phyloP scores from a whole-genome alignment of 2,888 invertebrate species.

The Chorisops tibialis region DNA sequence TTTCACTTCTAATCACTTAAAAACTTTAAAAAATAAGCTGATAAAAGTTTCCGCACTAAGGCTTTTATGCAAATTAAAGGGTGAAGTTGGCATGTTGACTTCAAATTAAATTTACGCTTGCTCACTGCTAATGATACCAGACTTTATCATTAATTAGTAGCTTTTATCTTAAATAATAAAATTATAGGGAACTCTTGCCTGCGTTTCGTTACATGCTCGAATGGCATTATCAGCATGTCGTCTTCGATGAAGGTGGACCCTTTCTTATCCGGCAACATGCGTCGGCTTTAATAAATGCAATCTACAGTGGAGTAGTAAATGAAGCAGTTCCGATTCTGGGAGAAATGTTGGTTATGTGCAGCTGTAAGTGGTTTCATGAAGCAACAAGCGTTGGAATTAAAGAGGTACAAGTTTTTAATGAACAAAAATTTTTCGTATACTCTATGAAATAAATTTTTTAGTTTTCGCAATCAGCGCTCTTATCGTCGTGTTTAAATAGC shows the following conservation, averaged over 20 bases:
- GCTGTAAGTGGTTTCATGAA: constrained; percentile 48
- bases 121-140: background rate
- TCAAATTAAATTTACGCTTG: background rate
- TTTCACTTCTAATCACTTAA: no score
- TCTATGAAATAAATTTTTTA: constrained; percentile 30
- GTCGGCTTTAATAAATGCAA: constrained; percentile 44
- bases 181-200: constrained; percentile 45
- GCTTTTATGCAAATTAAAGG: background rate
- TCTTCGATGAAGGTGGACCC: constrained; percentile 46
- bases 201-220: constrained; percentile 49
- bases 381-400: constrained; percentile 41
- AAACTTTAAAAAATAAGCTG: no score
- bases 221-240: constrained; percentile 50
- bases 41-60: background rate
- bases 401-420: constrained; percentile 40
- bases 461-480: constrained; percentile 48
- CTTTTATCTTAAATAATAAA: background rate
- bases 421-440: constrained; percentile 1
- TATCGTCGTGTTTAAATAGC: constrained; percentile 43
- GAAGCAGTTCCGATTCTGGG: constrained; percentile 34
- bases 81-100: background rate
- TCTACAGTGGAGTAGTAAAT: constrained; percentile 39
- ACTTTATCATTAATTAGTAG: background rate
- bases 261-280: constrained; percentile 50
- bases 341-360: constrained; percentile 46